A percentile compares a stretch with the other conserved stretches of the same genome.
Conservation (phyloP, 1,140 invertebrate genomes). For the Nomia melanderi region DNA sequence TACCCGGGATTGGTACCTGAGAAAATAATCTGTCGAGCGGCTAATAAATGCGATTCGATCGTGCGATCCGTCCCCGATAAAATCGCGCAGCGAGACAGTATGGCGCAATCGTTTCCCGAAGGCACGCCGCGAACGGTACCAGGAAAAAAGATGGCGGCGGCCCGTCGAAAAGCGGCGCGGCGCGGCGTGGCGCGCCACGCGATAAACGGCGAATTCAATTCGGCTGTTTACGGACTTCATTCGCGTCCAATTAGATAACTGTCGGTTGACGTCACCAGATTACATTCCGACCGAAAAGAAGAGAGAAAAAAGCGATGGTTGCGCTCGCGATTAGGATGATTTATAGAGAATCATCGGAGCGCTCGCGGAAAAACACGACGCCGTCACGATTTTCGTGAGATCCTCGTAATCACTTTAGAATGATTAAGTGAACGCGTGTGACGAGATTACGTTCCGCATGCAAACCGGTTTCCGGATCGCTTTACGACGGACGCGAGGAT, state of each 20-base stretch:
- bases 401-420: background rate
- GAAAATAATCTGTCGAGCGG: too few relatives aligned
- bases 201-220: constrained; percentile 11
- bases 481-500: background rate
- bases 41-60: background rate
- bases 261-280: background rate
- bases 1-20: too few relatives aligned
- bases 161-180: background rate
- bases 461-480: background rate
- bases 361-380: background rate
- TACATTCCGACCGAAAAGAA: background rate
- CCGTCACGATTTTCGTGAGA: background rate
- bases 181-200: too few relatives aligned
- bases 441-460: background rate
- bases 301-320: background rate
- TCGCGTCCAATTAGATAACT: constrained; percentile 27
- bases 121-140: background rate
- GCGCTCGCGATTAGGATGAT: background rate
- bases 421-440: background rate
- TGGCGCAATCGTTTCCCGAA: background rate
- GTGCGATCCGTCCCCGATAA: background rate
- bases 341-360: background rate
- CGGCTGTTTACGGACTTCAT: background rate
- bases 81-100: background rate
- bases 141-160: background rate